Evolutionary conservation across 2,888 invertebrate genomes (phyloP).

Genomic region (Tachina grossa): DNA sequence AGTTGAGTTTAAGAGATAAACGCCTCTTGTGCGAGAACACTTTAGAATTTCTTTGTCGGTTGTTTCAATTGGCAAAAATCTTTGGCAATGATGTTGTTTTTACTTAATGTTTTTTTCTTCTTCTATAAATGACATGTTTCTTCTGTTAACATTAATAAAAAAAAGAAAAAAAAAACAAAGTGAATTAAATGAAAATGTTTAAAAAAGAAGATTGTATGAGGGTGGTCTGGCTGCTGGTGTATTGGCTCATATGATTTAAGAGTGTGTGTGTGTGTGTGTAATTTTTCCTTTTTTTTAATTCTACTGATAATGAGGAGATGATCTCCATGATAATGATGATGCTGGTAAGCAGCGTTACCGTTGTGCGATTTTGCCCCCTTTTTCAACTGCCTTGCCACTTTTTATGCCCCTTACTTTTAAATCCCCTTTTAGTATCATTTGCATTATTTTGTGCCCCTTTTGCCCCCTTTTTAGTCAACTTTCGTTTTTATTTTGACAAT

Average conservation of each 20-base stretch:
- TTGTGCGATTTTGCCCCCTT: no score
- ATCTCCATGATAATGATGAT: conserved; percentile 7
- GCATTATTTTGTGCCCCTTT: no score
- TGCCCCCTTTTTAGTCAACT: no score
- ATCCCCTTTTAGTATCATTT: no score
- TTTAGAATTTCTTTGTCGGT: conserved; percentile 60
- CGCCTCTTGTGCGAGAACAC: conserved; percentile 68
- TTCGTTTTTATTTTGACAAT: no score
- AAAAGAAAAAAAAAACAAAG: not conserved
- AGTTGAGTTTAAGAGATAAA: conserved; percentile 59
- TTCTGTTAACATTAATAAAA: conserved; percentile 37
- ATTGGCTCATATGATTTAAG: conserved; percentile 41
- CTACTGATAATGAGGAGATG: conserved; percentile 21
- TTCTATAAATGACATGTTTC: conserved; percentile 65
- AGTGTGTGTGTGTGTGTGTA: conserved; percentile 3
- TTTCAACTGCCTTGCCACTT: no score
- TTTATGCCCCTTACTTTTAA: no score
- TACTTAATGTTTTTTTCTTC: conserved; percentile 13
- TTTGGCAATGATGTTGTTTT: conserved; percentile 60
- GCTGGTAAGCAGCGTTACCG: no score
- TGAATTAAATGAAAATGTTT: conserved; percentile 6
- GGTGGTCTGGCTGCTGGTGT: conserved; percentile 59
- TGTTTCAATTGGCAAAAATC: conserved; percentile 65
- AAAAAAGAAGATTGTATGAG: conserved; percentile 65
- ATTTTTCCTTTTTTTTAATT: not conserved